Base-by-base conservation (phyloP, 1,140 invertebrate genomes). In the Dendrolimus punctatus region DNA sequence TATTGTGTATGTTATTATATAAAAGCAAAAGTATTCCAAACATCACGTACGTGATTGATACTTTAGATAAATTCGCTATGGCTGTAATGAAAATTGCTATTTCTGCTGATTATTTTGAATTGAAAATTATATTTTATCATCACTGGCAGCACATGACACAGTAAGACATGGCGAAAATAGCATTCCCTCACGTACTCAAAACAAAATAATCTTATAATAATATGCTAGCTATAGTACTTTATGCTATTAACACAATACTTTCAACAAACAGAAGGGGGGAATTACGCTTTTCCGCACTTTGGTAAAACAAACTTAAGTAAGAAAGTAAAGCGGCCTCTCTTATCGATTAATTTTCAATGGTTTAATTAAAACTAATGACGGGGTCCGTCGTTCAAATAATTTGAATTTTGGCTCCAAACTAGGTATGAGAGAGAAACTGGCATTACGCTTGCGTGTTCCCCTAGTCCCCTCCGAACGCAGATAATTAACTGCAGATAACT, bases 401-500 rank as follows among this genome's bases (percentile, higher is more conserved):
- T 62, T 58, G 65, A 69, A 72, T 80, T 67, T 75, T 67, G 64
- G 53, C 51, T 55, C 66, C 62, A 58, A 67, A 50, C 58, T 45
- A 52, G 55, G 40, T 50, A 57, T 58, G 53, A 71, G 76, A 75
- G 70, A 71, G 76, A 62, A 71, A 73, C 73, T 74, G 75, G 67
- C 69, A 76, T 69, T 62, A 23, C 23, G 23, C 23, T 73, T 60
- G 68, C 67, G 66, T 66, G 62, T 66, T 72, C 71, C 69, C 62
- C 62, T 47, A 49, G 59, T 66, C 67, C 77, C 77, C 75, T 79
- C 63, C 51, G 51, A 67, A 67, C 69, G 63, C 49, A 83, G 77
- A 84, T 82, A 83, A 85, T 83, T 85, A 85, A 83, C 80, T 82
- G 77, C 77, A 83, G 82, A 81, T 83, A 81, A 64, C 66, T 68